phyloP scores from a whole-genome alignment of 1,140 invertebrate species.

The Papilio glaucus region DNA sequence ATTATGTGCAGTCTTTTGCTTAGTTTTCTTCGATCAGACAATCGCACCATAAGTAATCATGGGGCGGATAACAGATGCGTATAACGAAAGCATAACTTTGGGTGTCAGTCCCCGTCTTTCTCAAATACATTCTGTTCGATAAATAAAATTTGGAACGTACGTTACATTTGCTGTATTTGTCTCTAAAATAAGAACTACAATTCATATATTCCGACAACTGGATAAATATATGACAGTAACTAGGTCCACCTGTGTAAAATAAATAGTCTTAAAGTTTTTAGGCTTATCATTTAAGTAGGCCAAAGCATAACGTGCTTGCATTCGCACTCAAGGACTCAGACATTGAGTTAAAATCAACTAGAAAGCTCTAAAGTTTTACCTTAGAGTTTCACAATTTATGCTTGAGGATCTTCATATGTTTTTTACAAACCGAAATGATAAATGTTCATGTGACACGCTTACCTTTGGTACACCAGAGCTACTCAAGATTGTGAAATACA shows the following conservation, averaged over 20 bases:
- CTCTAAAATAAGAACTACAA: constrained; percentile 3
- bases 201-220: constrained; percentile 14
- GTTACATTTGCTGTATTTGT: background rate
- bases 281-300: constrained; percentile 73
- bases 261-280: constrained; percentile 40
- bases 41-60: no score
- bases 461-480: no score
- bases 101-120: no score
- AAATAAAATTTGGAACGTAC: background rate
- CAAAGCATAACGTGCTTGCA: constrained; percentile 71
- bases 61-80: no score
- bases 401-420: background rate
- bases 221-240: background rate
- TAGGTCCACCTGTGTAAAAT: constrained; percentile 20
- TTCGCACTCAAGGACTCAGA: constrained; percentile 70
- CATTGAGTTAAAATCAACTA: constrained; percentile 56
- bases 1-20: no score
- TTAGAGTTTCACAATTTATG: background rate
- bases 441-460: no score
- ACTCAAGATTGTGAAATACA: no score
- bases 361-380: constrained; percentile 48
- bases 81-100: no score
- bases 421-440: no score
- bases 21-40: no score
- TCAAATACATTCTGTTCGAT: background rate